phyloP scores from a whole-genome alignment of 1,140 invertebrate genomes.

The Chymomyza costata region DNA sequence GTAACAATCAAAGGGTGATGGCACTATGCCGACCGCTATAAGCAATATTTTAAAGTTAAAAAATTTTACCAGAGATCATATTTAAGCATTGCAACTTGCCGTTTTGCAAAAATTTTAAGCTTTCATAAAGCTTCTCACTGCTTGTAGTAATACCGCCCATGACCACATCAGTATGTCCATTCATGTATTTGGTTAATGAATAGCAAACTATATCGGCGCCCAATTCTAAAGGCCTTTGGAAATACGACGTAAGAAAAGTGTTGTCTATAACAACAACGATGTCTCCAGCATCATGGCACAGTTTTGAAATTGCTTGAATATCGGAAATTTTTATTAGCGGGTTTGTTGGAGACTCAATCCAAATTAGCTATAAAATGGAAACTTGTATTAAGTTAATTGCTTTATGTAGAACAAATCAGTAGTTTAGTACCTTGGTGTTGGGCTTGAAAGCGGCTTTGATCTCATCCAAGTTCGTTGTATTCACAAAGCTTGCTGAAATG shows the following conservation, averaged over 20 bases:
- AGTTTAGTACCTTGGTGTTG: constrained; percentile 83
- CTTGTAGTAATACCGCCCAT: constrained; percentile 93
- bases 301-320: constrained; percentile 84
- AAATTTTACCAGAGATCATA: constrained; percentile 6
- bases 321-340: constrained; percentile 94
- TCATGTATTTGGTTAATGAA: constrained; percentile 98
- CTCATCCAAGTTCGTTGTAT: constrained; percentile 83
- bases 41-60: not conserved
- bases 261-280: constrained; percentile 96
- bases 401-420: not conserved
- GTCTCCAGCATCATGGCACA: constrained; percentile 78
- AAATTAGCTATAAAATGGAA: constrained; percentile 83
- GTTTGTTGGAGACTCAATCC: constrained; percentile 99
- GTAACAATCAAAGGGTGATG: constrained; percentile 97
- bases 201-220: constrained; percentile 96
- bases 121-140: constrained; percentile 82
- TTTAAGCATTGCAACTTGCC: constrained; percentile 77
- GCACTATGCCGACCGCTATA: constrained; percentile 90
- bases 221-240: constrained; percentile 92
- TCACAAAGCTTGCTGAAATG: constrained; percentile 87
- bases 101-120: constrained; percentile 92
- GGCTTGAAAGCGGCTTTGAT: constrained; percentile 83
- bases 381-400: constrained; percentile 11
- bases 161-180: constrained; percentile 97
- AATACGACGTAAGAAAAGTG: constrained; percentile 97